Conservation (phyloP, 2,888 invertebrate species). For the Drosophila neoperkinsi region DNA sequence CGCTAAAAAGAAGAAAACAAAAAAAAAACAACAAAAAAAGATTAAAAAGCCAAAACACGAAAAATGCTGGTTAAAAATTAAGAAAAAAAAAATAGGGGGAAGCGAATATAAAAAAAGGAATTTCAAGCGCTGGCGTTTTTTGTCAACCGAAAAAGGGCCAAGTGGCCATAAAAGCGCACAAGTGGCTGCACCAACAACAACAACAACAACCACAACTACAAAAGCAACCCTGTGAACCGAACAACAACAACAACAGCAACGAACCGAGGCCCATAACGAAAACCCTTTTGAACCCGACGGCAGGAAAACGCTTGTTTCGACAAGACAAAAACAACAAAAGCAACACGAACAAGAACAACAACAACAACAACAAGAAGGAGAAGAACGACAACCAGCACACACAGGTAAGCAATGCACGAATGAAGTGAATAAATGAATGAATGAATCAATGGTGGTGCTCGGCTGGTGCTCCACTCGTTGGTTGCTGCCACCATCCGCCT, state of each 20-base stretch:
- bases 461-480: neutral
- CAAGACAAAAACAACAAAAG: constrained; percentile 51
- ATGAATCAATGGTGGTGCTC: constrained; percentile 53
- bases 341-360: constrained; percentile 34
- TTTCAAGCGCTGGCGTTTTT: constrained; percentile 70
- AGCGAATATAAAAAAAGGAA: constrained; percentile 32
- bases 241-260: constrained; percentile 23
- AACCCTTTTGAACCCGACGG: constrained; percentile 60
- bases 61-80: constrained; percentile 53
- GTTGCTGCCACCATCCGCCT: neutral
- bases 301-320: constrained; percentile 81
- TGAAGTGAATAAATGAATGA: constrained; percentile 76
- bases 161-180: constrained; percentile 72
- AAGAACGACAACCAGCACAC: constrained; percentile 43
- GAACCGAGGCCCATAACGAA: constrained; percentile 40
- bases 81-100: constrained; percentile 35
- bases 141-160: constrained; percentile 75
- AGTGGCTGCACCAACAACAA: constrained; percentile 67
- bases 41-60: constrained; percentile 49
- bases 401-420: constrained; percentile 70
- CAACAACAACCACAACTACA: constrained; percentile 28
- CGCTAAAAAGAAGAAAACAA: constrained; percentile 26
- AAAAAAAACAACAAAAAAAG: constrained; percentile 19
- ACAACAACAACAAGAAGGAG: constrained; percentile 32
- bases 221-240: constrained; percentile 32